Evolutionary conservation across 2,888 invertebrate genomes (phyloP).

Genomic region (Melieria omissa): DNA sequence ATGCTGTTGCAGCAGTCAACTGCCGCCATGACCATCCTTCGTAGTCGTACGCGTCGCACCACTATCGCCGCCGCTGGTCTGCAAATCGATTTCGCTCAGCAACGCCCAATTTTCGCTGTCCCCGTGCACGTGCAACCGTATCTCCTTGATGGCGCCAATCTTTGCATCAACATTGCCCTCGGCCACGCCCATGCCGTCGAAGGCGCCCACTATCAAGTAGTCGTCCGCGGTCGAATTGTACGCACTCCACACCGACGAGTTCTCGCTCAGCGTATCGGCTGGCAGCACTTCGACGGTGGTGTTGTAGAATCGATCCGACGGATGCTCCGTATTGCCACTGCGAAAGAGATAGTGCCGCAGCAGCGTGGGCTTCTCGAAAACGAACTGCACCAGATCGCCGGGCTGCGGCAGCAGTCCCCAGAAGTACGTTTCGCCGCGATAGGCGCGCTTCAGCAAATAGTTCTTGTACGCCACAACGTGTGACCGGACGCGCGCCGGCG

Average conservation of each 20-base stretch:
- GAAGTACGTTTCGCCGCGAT: conserved; percentile 87
- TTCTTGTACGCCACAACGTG: conserved; percentile 84
- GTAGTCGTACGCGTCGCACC: not conserved
- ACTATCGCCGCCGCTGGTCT: conserved; percentile 69
- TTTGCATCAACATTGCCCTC: conserved; percentile 75
- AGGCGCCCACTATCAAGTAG: conserved; percentile 78
- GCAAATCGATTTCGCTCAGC: conserved; percentile 76
- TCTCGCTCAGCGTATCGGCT: conserved; percentile 67
- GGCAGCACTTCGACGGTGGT: conserved; percentile 86
- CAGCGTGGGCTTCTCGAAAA: conserved; percentile 76
- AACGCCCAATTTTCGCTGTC: conserved; percentile 91
- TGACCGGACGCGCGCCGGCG: conserved; percentile 75
- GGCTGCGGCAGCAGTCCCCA: conserved; percentile 90
- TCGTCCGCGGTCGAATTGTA: conserved; percentile 75
- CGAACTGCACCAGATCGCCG: conserved; percentile 83
- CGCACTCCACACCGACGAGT: conserved; percentile 68
- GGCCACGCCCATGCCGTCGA: conserved; percentile 85
- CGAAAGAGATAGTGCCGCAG: conserved; percentile 79
- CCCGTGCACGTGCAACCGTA: conserved; percentile 82
- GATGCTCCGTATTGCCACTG: conserved; percentile 91
- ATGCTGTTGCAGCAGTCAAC: conserved; percentile 26
- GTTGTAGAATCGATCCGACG: conserved; percentile 87
- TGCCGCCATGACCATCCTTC: not conserved
- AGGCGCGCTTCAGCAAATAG: conserved; percentile 82
- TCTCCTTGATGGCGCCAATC: conserved; percentile 75